Conservation (phyloP, 2,888 invertebrate genomes). For the Tenodera sinensis region DNA sequence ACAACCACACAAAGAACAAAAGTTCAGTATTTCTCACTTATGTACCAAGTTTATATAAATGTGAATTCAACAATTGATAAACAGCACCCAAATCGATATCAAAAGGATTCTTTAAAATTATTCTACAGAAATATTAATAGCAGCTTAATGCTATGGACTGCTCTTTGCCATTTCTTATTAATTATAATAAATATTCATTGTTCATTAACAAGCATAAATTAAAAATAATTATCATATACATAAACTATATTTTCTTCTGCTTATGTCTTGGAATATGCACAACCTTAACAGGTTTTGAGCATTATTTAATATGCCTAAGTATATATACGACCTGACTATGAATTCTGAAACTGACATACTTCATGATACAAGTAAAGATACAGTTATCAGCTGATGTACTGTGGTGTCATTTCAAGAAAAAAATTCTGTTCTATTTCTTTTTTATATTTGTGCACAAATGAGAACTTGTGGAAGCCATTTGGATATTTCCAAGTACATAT, state of each 20-base stretch:
- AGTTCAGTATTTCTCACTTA: no score
- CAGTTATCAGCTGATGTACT: neutral
- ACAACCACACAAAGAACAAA: no score
- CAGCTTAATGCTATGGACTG: no score
- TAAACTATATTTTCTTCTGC: neutral
- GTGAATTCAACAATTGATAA: no score
- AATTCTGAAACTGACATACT: neutral
- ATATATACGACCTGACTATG: neutral
- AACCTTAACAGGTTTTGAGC: neutral
- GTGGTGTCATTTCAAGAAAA: neutral
- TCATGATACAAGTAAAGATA: neutral
- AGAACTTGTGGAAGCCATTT: neutral
- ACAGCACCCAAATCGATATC: no score
- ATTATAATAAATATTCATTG: neutral
- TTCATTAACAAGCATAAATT: neutral
- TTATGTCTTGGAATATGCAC: neutral
- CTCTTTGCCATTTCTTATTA: no score
- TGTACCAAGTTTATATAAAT: no score
- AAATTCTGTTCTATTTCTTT: neutral
- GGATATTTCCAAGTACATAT: neutral
- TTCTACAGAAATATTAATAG: no score
- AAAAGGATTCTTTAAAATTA: no score
- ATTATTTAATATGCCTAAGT: neutral
- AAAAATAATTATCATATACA: neutral
- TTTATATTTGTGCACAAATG: neutral